Percentiles rank a stretch among this genome's conserved stretches.
Evolutionary conservation across 2,113 vertebrate genomes (phyloP).

Genomic region (Lophotis ruficrista): DNA sequence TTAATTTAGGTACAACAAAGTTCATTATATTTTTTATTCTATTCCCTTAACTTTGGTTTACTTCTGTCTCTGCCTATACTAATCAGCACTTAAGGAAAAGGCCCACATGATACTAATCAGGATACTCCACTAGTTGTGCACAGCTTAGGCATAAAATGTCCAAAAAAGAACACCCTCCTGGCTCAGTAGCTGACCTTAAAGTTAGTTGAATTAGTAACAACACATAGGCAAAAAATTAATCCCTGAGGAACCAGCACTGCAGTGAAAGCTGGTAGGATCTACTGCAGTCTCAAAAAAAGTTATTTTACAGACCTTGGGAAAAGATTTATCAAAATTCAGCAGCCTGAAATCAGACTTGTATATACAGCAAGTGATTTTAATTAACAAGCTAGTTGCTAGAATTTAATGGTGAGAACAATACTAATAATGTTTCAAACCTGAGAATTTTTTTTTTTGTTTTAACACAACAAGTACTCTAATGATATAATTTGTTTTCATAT

Average conservation of each 20-base stretch:
- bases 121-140: not conserved
- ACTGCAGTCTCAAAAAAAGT: not conserved
- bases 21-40: constrained; percentile 16
- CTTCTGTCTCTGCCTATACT: not conserved
- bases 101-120: not conserved
- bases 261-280: not conserved
- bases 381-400: not conserved
- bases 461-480: not conserved
- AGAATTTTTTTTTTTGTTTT: not conserved
- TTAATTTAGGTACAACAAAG: not conserved
- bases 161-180: accelerated
- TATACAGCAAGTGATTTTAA: not conserved
- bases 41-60: not conserved
- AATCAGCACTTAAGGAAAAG: not conserved
- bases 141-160: not conserved
- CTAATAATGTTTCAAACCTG: not conserved
- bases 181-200: not conserved
- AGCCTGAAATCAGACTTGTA: accelerated
- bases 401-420: not conserved
- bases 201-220: not conserved
- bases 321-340: not conserved
- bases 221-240: not conserved
- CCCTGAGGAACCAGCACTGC: not conserved
- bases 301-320: not conserved
- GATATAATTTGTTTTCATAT: not conserved